Evolutionary conservation across 2,797 vertebrate genomes (phyloP).

Genomic region (Crypturellus tataupa): DNA sequence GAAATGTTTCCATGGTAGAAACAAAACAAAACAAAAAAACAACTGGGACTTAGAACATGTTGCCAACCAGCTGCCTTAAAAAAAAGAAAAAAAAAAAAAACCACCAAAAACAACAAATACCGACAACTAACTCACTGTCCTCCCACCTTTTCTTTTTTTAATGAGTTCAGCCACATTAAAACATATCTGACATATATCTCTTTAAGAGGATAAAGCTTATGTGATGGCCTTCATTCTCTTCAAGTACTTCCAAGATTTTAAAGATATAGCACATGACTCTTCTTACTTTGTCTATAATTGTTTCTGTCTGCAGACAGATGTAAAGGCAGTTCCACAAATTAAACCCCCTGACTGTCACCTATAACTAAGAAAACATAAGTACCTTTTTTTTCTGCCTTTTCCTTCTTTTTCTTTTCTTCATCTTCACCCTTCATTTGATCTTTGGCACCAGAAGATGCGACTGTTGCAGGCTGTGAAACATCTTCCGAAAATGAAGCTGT

Average conservation of each 20-base stretch:
- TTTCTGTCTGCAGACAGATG: not conserved
- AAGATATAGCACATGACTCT: not conserved
- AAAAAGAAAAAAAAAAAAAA: not conserved
- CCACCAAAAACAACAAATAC: no score
- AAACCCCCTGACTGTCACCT: not conserved
- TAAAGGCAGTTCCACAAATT: not conserved
- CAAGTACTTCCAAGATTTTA: not conserved
- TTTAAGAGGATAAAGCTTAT: not conserved
- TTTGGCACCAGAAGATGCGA: conserved; percentile 71
- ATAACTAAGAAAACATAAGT: conserved; percentile 6
- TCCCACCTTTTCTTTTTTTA: no score
- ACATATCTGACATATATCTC: not conserved
- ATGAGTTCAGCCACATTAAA: not conserved
- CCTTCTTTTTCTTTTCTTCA: conserved; percentile 88
- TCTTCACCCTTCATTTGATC: conserved; percentile 78
- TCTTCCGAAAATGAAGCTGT: conserved; percentile 68
- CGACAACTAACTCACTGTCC: no score
- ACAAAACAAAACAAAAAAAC: not conserved
- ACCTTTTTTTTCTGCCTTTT: conserved; percentile 95
- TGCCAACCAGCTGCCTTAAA: not conserved
- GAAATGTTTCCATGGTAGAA: not conserved
- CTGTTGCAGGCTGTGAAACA: conserved; percentile 41
- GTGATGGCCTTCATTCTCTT: not conserved
- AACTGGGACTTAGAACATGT: not conserved
- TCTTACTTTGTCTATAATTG: not conserved